phyloP scores from a whole-genome alignment of 2,797 vertebrate genomes.

The Tapirus indicus region DNA sequence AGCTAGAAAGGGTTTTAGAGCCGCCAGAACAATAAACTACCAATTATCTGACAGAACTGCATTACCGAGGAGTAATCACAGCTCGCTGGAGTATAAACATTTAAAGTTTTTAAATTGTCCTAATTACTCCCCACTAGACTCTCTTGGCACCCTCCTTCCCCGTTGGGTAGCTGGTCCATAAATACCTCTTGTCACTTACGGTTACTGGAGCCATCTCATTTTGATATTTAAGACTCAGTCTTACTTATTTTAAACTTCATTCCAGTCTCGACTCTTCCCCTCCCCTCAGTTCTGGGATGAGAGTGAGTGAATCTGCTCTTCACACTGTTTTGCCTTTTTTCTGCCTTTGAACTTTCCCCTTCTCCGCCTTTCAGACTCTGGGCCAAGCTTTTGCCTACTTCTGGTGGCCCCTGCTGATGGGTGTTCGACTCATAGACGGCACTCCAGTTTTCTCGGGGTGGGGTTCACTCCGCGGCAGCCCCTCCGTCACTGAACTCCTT shows the following conservation, averaged over 20 bases:
- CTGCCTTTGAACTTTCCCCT: slow-evolving; percentile 3
- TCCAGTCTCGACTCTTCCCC: neutral
- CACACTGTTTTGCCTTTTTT: neutral
- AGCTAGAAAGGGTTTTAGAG: neutral
- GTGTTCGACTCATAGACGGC: neutral
- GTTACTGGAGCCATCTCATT: neutral
- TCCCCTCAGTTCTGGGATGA: neutral
- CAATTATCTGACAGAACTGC: neutral
- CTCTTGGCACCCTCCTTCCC: neutral
- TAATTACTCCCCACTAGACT: slow-evolving; percentile 17
- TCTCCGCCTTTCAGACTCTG: neutral
- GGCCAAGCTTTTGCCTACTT: neutral
- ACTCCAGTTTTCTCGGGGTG: neutral
- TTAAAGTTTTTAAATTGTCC: neutral
- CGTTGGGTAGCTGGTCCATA: neutral
- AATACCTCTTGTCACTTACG: neutral
- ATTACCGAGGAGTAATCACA: neutral
- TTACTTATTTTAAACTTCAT: slow-evolving; percentile 32
- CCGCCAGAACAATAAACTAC: neutral
- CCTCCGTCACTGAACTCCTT: neutral
- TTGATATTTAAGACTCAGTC: slow-evolving; percentile 15
- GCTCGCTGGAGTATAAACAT: neutral
- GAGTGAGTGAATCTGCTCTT: neutral
- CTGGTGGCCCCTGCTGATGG: neutral
- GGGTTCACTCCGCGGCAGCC: neutral